These are phyloP conservation scores for Anthopleura xanthogrammica DNA, from an alignment of 92 coral and sea anemone species.

Conservation along the genomic window DNA sequence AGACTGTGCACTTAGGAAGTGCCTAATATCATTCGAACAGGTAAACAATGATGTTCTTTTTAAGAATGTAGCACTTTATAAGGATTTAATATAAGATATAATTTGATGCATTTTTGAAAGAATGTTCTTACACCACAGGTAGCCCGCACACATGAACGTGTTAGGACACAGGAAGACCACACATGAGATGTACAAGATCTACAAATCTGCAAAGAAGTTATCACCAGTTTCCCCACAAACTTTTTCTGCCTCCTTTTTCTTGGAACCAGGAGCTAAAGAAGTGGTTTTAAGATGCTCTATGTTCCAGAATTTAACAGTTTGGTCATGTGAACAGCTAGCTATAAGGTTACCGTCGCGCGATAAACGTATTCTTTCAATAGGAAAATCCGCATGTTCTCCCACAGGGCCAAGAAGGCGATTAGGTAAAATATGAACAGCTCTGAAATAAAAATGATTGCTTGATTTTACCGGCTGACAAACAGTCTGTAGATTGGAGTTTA, in stretches of 20 bases:
- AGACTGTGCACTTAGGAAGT: too few species aligned
- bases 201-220: constrained; percentile 84
- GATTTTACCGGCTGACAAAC: neutral
- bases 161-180: neutral
- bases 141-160: neutral
- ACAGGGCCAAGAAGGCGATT: constrained; percentile 87
- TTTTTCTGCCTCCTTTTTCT: constrained; percentile 41
- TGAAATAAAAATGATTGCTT: constrained; percentile 16
- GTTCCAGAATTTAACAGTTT: constrained; percentile 91
- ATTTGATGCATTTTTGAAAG: too few species aligned
- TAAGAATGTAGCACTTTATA: too few species aligned
- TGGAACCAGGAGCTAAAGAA: constrained; percentile 51
- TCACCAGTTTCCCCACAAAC: constrained; percentile 36
- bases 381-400: constrained; percentile 94
- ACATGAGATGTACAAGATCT: constrained; percentile 4
- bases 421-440: constrained; percentile 95
- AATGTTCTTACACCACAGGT: neutral
- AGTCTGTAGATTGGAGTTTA: neutral
- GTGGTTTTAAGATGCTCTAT: constrained; percentile 68
- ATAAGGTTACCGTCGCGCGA: constrained; percentile 76
- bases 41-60: too few species aligned
- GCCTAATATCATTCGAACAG: too few species aligned
- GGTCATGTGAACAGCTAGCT: constrained; percentile 98
- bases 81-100: too few species aligned
- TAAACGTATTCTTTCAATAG: constrained; percentile 86